A percentile compares a stretch with the other conserved stretches of the same genome.
phyloP scores from a whole-genome alignment of 2,113 vertebrate genomes.

The Uropsilus gracilis region DNA sequence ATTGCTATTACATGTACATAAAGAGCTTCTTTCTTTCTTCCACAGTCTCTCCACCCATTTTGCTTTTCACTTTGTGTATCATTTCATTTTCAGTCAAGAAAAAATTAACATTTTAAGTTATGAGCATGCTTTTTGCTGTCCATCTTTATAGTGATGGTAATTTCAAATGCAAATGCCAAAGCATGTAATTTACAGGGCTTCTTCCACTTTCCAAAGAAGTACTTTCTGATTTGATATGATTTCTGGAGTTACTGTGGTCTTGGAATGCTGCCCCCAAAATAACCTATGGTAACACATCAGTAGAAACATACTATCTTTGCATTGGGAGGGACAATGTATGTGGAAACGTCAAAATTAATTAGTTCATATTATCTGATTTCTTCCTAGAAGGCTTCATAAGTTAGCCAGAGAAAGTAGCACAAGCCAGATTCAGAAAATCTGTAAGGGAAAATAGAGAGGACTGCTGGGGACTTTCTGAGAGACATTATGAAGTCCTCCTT shows the following conservation, averaged over 20 bases:
- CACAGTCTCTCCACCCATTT: background rate
- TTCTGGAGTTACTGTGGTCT: background rate
- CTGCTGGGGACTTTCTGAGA: background rate
- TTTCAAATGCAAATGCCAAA: constrained; percentile 1
- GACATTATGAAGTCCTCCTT: background rate
- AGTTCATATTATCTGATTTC: background rate
- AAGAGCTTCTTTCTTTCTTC: background rate
- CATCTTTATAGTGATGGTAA: background rate
- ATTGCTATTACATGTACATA: background rate
- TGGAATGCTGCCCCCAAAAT: background rate
- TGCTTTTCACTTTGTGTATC: background rate
- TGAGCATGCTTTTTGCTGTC: background rate
- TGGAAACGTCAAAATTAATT: background rate
- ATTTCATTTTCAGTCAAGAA: background rate
- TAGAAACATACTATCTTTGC: background rate
- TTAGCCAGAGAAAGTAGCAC: background rate
- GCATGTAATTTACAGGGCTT: background rate
- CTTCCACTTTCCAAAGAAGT: background rate
- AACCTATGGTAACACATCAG: background rate
- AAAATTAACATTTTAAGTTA: background rate
- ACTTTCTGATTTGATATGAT: background rate
- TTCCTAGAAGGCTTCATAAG: background rate
- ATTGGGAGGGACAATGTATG: no score
- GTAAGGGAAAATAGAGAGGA: background rate
- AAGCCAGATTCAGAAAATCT: background rate